Conservation (phyloP, 2,888 invertebrate genomes). For the Aquatica leii region DNA sequence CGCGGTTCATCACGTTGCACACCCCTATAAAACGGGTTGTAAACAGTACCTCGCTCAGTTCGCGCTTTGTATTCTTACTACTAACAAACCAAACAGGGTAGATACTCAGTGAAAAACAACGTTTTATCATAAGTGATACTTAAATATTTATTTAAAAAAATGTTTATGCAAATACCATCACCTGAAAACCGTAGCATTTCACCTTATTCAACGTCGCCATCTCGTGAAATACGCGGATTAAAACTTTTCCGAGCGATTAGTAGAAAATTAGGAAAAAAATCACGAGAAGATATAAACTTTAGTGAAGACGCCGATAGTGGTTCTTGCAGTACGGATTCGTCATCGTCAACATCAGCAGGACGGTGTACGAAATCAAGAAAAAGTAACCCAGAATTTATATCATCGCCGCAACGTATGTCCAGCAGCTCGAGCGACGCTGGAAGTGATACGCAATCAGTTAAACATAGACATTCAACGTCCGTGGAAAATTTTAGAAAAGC, state of each 20-base stretch:
- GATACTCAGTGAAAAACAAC: conserved; percentile 11
- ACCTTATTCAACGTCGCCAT: conserved; percentile 64
- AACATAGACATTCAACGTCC: conserved; percentile 61
- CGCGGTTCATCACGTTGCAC: conserved; percentile 49
- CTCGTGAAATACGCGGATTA: conserved; percentile 67
- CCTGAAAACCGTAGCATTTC: conserved; percentile 57
- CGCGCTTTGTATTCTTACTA: conserved; percentile 28
- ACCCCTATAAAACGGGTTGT: conserved; percentile 51
- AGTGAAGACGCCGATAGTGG: conserved; percentile 61
- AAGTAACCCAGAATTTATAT: conserved; percentile 52
- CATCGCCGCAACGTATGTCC: conserved; percentile 62
- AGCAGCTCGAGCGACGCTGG: conserved; percentile 70
- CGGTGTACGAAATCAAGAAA: conserved; percentile 49
- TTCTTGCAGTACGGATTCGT: conserved; percentile 61
- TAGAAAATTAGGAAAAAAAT: conserved; percentile 67
- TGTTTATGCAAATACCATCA: conserved; percentile 48
- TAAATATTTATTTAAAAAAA: conserved; percentile 3
- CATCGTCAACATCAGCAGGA: conserved; percentile 56
- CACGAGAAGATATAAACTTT: conserved; percentile 61
- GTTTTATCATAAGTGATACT: neutral
- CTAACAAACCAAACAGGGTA: conserved; percentile 22
- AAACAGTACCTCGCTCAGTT: conserved; percentile 46
- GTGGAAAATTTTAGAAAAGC: conserved; percentile 74
- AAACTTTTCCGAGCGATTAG: conserved; percentile 73
- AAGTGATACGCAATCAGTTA: conserved; percentile 65